A percentile compares a stretch with the other conserved stretches of the same genome.
phyloP scores from a whole-genome alignment of 2,113 vertebrate genomes.

The Galeopterus variegatus region DNA sequence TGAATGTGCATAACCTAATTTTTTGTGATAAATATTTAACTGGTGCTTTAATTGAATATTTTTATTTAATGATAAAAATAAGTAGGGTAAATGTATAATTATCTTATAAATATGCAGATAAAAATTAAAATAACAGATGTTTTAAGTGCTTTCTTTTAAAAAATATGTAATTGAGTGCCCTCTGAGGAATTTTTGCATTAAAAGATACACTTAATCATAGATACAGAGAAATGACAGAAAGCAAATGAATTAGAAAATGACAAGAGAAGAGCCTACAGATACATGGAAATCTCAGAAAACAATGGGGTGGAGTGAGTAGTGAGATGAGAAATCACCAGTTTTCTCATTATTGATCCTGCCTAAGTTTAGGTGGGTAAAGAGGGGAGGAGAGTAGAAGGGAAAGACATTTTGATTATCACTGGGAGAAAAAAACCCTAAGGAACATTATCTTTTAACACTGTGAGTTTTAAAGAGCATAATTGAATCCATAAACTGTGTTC shows the following conservation, averaged over 20 bases:
- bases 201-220: conserved; percentile 45
- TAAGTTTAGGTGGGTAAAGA: neutral
- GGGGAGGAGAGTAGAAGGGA: neutral
- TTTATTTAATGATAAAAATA: conserved; percentile 74
- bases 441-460: neutral
- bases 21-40: conserved; percentile 73
- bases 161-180: conserved; percentile 16
- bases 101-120: conserved; percentile 51
- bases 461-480: neutral
- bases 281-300: neutral
- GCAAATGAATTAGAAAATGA: neutral
- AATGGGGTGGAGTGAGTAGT: neutral
- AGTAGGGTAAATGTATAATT: conserved; percentile 62
- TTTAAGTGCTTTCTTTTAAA: conserved; percentile 33
- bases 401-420: neutral
- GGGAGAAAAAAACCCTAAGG: neutral
- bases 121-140: conserved; percentile 63
- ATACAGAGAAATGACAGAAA: conserved; percentile 18
- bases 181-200: conserved; percentile 17
- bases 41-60: conserved; percentile 66
- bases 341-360: neutral
- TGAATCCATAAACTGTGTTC: neutral
- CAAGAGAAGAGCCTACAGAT: neutral
- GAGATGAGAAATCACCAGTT: neutral
- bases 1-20: conserved; percentile 63